Evolutionary conservation across 2,797 vertebrate species (phyloP).

Genomic region (Australoheros facetus): DNA sequence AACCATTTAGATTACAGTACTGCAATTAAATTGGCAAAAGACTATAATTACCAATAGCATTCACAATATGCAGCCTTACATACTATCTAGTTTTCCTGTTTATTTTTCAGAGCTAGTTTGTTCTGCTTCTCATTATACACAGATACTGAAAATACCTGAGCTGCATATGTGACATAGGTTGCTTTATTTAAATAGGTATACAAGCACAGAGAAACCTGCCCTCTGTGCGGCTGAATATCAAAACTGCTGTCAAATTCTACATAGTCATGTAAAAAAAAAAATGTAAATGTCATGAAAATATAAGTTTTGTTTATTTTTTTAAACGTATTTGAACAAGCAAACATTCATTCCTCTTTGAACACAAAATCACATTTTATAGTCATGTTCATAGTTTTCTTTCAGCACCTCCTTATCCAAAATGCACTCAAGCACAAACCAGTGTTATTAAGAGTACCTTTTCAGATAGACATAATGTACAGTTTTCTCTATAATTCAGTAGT

Average conservation of each 20-base stretch:
- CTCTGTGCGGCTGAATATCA: not conserved
- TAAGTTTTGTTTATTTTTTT: too few species aligned
- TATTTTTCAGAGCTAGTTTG: slow-evolving; percentile 3
- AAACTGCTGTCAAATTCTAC: not conserved
- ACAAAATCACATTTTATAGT: not conserved
- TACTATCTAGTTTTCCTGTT: not conserved
- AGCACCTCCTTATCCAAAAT: not conserved
- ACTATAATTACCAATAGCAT: slow-evolving; percentile 69
- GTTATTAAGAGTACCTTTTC: not conserved
- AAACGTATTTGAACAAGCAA: not conserved
- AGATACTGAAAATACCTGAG: not conserved
- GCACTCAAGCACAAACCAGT: not conserved
- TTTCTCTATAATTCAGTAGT: not conserved
- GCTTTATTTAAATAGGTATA: not conserved
- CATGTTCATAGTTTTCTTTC: not conserved
- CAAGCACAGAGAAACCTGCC: not conserved
- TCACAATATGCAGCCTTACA: slow-evolving; percentile 47
- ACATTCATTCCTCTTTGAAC: not conserved
- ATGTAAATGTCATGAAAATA: rapidly evolving
- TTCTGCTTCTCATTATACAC: not conserved
- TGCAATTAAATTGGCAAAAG: slow-evolving; percentile 70
- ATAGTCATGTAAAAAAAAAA: not conserved
- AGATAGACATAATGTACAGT: not conserved
- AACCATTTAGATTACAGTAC: slow-evolving; percentile 69
- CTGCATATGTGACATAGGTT: not conserved